A percentile compares a stretch with the other conserved stretches of the same genome.
Evolutionary conservation across 2,797 vertebrate species (phyloP).

Genomic region (Coregonus ussuriensis): DNA sequence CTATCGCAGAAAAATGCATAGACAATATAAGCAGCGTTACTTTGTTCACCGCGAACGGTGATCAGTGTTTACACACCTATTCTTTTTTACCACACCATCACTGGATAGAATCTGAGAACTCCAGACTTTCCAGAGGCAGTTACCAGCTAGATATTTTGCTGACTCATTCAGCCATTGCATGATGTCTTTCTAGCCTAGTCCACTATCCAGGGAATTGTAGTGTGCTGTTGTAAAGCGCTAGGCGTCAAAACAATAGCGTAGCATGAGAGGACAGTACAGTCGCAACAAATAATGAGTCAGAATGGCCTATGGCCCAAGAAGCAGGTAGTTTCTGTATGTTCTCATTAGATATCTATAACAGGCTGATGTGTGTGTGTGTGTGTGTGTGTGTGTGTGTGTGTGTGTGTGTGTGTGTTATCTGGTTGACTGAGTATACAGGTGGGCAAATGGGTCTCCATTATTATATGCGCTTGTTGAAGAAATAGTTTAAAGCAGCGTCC

Average conservation of each 20-base stretch:
- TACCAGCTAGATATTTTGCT: slow-evolving; percentile 44
- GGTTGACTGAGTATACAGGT: slow-evolving; percentile 39
- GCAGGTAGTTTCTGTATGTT: slow-evolving; percentile 39
- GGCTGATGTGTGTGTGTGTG: slow-evolving; percentile 10
- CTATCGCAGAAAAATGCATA: too few relatives aligned
- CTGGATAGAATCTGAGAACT: background rate
- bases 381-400: slow-evolving; percentile 21
- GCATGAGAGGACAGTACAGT: slow-evolving; percentile 14
- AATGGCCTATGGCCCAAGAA: slow-evolving; percentile 34
- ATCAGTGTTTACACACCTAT: background rate
- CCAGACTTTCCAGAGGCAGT: slow-evolving; percentile 1
- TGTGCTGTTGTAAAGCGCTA: slow-evolving; percentile 23
- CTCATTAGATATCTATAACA: slow-evolving; percentile 32
- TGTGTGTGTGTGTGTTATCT: slow-evolving; percentile 26
- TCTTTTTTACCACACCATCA: too few relatives aligned
- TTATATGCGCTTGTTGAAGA: slow-evolving; percentile 38
- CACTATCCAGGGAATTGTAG: slow-evolving; percentile 23
- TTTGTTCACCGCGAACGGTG: too few relatives aligned
- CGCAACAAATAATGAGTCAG: slow-evolving; percentile 42
- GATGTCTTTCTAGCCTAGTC: slow-evolving; percentile 11
- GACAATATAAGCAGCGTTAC: too few relatives aligned
- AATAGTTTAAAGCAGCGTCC: slow-evolving; percentile 47
- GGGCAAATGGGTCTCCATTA: slow-evolving; percentile 31
- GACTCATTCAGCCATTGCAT: slow-evolving; percentile 45
- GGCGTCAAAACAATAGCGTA: slow-evolving; percentile 14